Percentiles rank a stretch among this genome's conserved stretches.
Conservation (phyloP, 2,113 vertebrate species). For the Numida meleagris region DNA sequence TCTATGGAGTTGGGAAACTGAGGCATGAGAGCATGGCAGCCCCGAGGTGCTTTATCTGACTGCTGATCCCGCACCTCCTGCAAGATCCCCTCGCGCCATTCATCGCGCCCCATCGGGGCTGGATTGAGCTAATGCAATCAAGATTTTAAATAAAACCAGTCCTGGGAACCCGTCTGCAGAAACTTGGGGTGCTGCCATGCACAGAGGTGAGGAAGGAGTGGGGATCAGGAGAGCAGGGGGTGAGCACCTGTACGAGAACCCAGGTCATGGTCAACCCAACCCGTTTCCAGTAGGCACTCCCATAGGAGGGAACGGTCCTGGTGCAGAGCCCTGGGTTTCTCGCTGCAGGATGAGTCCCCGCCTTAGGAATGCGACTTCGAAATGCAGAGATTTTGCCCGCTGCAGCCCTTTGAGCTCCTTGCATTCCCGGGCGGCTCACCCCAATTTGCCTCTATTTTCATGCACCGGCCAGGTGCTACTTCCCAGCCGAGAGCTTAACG, state of each 20-base stretch:
- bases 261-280: not conserved
- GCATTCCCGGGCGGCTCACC: not conserved
- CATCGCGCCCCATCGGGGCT: accelerated
- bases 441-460: not conserved
- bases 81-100: accelerated
- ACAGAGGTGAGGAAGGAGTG: not conserved
- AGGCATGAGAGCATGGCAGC: not conserved
- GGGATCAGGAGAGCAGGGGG: not conserved
- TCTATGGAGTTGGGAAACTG: not conserved
- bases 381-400: accelerated
- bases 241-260: not conserved
- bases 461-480: not conserved
- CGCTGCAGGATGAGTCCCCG: not conserved
- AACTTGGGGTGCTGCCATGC: not conserved
- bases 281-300: not conserved
- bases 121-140: not conserved
- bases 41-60: accelerated
- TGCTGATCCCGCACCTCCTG: accelerated
- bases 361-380: not conserved
- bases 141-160: not conserved
- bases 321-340: not conserved
- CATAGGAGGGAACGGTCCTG: not conserved
- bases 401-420: accelerated
- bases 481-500: not conserved
- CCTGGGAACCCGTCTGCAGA: accelerated